A percentile compares a stretch with the other conserved stretches of the same genome.
Conservation (phyloP, 2,113 vertebrate species). For the Origma solitaria region DNA sequence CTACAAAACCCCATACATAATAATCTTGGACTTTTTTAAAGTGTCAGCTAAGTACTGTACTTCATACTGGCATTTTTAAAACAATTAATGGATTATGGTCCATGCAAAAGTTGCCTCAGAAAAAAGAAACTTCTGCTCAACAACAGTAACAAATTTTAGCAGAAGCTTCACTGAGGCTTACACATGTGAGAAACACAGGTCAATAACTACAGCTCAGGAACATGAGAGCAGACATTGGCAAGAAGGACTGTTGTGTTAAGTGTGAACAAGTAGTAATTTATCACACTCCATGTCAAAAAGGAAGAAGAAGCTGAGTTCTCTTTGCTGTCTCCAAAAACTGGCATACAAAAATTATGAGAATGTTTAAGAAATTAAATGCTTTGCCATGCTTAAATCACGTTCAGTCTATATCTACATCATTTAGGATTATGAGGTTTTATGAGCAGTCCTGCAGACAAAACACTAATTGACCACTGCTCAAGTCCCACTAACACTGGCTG, state of each 20-base stretch:
- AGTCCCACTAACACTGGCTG: background rate
- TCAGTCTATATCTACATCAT: background rate
- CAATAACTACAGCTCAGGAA: background rate
- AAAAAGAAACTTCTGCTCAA: background rate
- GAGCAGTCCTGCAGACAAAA: background rate
- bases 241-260: background rate
- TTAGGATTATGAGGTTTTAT: background rate
- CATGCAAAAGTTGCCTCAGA: background rate
- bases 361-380: background rate
- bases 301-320: background rate
- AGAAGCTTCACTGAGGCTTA: background rate
- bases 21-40: background rate
- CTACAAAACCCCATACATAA: background rate
- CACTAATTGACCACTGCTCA: background rate
- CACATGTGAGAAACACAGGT: background rate
- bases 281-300: background rate
- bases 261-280: background rate
- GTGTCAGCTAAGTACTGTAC: background rate
- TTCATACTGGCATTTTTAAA: background rate
- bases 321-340: background rate
- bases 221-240: background rate
- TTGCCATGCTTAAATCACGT: background rate
- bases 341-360: background rate
- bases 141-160: background rate
- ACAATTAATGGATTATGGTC: background rate